A percentile compares a stretch with the other conserved stretches of the same genome.
Evolutionary conservation across 2,113 vertebrate genomes (phyloP).

Genomic region (Excalfactoria chinensis): DNA sequence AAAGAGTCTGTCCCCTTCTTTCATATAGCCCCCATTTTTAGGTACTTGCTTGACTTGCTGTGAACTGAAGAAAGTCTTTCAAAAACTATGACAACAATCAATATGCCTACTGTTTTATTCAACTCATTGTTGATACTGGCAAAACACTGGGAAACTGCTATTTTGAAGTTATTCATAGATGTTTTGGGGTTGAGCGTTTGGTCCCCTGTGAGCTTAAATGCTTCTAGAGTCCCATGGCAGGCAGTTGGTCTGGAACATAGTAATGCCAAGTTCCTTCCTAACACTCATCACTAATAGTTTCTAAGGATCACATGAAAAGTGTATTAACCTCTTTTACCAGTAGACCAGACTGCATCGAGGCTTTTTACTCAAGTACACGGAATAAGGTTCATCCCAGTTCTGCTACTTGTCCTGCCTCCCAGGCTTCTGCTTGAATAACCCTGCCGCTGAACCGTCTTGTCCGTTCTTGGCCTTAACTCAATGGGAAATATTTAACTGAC

Average conservation of each 20-base stretch:
- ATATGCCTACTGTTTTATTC: background rate
- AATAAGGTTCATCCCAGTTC: background rate
- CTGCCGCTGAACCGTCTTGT: background rate
- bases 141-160: background rate
- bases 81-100: conserved; percentile 12
- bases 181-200: background rate
- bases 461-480: background rate
- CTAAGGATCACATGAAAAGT: background rate
- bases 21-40: no score
- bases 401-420: background rate
- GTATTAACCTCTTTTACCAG: background rate
- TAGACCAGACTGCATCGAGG: background rate
- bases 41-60: background rate
- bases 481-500: background rate
- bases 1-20: no score
- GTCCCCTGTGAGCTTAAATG: background rate
- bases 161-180: background rate
- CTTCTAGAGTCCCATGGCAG: background rate
- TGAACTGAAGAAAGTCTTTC: background rate
- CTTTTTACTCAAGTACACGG: background rate
- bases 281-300: background rate
- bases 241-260: background rate
- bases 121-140: background rate
- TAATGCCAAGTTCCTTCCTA: background rate
- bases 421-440: background rate